phyloP scores from a whole-genome alignment of 2,797 vertebrate genomes.

The Parauchenoglanis punctatus region DNA sequence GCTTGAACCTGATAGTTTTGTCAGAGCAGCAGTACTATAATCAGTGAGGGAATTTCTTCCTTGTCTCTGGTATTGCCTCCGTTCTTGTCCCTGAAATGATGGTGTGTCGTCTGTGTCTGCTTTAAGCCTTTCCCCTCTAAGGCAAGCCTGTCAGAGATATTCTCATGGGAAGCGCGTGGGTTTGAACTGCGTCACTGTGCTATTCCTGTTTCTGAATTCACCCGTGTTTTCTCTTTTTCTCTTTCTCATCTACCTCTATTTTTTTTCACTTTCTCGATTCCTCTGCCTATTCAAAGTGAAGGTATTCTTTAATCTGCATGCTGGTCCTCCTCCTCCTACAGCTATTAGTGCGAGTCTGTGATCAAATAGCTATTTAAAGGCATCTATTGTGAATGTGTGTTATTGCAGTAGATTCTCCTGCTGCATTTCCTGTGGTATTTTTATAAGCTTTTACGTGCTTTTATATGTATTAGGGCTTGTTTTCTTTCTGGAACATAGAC shows the following conservation, averaged over 20 bases:
- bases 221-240: conserved; percentile 14
- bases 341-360: conserved; percentile 3
- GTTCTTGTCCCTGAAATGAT: background rate
- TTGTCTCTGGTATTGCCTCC: background rate
- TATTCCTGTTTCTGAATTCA: conserved; percentile 51
- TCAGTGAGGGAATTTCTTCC: conserved; percentile 27
- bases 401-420: background rate
- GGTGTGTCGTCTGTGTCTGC: background rate
- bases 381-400: background rate
- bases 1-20: background rate
- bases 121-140: background rate
- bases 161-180: conserved; percentile 51
- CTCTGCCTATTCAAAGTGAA: conserved; percentile 9
- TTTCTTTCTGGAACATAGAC: conserved; percentile 2
- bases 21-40: background rate
- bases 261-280: background rate
- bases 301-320: conserved; percentile 15
- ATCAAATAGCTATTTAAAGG: conserved; percentile 22
- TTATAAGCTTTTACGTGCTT: background rate
- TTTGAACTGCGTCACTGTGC: conserved; percentile 48
- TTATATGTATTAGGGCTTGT: background rate
- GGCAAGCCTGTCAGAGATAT: conserved; percentile 36
- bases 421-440: background rate
- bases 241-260: background rate
- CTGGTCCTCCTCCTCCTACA: background rate